phyloP scores from a whole-genome alignment of 2,888 invertebrate genomes.

The Morpho achilles region DNA sequence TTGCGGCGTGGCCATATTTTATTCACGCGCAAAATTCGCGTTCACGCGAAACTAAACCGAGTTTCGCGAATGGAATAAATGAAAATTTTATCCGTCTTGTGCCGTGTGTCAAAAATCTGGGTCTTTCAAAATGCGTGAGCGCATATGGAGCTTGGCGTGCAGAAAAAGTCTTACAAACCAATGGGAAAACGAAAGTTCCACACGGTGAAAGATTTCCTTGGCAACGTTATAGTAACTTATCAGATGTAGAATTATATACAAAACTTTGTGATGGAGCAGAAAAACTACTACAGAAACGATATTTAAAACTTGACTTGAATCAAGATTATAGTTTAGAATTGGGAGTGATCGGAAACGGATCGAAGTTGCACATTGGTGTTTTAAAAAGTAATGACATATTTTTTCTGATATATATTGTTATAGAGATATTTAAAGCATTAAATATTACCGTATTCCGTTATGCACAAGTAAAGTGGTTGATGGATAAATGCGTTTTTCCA shows the following conservation, averaged over 20 bases:
- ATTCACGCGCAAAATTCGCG: constrained; percentile 29
- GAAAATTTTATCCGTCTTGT: constrained; percentile 31
- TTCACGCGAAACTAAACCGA: constrained; percentile 19
- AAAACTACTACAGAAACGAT: constrained; percentile 67
- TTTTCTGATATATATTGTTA: no score
- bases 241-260: constrained; percentile 71
- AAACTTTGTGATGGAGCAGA: constrained; percentile 70
- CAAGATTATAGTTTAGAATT: constrained; percentile 74
- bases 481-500: no score
- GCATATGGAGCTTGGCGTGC: constrained; percentile 78
- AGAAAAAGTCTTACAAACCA: constrained; percentile 43
- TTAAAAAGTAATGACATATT: constrained; percentile 54
- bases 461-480: no score
- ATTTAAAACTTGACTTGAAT: constrained; percentile 68
- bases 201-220: constrained; percentile 64
- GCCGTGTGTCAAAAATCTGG: constrained; percentile 51
- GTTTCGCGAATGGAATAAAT: constrained; percentile 19
- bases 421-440: no score
- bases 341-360: constrained; percentile 72
- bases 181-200: constrained; percentile 34
- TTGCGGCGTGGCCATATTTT: constrained; percentile 46
- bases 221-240: constrained; percentile 52
- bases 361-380: constrained; percentile 61
- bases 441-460: no score
- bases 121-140: constrained; percentile 75